These are phyloP conservation scores for Diuraphis noxia DNA, from an alignment of 1,140 invertebrate genomes.

Conservation along the genomic window DNA sequence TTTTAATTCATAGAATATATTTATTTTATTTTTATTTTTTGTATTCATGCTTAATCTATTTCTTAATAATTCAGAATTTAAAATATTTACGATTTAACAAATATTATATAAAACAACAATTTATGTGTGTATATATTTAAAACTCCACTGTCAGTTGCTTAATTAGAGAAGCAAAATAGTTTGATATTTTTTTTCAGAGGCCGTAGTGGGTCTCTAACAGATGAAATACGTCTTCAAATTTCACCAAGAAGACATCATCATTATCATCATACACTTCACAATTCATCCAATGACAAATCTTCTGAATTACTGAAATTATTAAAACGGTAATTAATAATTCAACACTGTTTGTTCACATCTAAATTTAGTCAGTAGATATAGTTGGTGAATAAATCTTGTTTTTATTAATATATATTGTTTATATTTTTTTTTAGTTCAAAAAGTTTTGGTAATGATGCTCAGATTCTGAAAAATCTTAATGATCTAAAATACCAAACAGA, in stretches of 20 bases:
- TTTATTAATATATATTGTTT: not conserved
- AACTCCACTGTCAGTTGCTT: not conserved
- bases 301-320: conserved; percentile 47
- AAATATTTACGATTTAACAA: not conserved
- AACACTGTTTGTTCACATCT: not conserved
- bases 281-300: conserved; percentile 32
- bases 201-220: conserved; percentile 50
- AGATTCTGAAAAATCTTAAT: conserved; percentile 73
- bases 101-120: not conserved
- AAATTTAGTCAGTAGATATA: not conserved
- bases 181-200: conserved; percentile 46
- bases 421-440: conserved; percentile 64
- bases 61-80: not conserved
- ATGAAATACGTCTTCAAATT: conserved; percentile 42
- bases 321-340: conserved; percentile 36
- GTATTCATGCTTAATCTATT: not conserved
- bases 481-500: conserved; percentile 58
- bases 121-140: not conserved
- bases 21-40: not conserved
- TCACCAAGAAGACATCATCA: conserved; percentile 49
- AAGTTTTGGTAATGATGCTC: conserved; percentile 76
- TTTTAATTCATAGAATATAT: conserved; percentile 11
- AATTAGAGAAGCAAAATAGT: not conserved
- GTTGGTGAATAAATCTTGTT: not conserved
- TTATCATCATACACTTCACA: conserved; percentile 17